Percentiles rank a stretch among this genome's conserved stretches.
These are phyloP conservation scores for Hystrix brachyura DNA, from an alignment of 2,113 vertebrate species.

Conservation along the genomic window DNA sequence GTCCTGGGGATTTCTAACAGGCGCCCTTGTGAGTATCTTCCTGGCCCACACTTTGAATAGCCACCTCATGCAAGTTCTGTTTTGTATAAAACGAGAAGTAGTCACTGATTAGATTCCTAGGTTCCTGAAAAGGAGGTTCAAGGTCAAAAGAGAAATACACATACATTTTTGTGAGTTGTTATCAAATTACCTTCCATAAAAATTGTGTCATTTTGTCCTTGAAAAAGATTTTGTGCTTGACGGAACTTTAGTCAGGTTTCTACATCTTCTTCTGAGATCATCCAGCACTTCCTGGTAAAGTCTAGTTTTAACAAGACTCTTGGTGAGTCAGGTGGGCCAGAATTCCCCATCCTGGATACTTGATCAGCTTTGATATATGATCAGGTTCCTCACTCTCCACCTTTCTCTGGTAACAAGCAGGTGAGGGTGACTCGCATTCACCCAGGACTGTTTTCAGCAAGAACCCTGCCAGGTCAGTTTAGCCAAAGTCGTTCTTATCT, in stretches of 20 bases:
- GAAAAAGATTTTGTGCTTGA: not conserved
- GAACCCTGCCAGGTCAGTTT: not conserved
- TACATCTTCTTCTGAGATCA: not conserved
- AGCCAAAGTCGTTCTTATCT: not conserved
- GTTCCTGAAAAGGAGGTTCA: not conserved
- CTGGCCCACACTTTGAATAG: not conserved
- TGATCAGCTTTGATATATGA: not conserved
- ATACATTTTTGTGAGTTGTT: not conserved
- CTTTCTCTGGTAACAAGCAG: not conserved
- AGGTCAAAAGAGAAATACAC: not conserved
- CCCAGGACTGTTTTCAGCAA: not conserved
- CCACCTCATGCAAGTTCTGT: not conserved
- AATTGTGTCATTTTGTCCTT: not conserved
- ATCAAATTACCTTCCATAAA: not conserved
- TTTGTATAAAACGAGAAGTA: not conserved
- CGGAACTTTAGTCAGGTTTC: not conserved
- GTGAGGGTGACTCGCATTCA: not conserved
- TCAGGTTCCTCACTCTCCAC: not conserved
- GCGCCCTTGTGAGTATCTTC: no score
- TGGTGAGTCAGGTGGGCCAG: not conserved
- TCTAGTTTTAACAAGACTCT: not conserved
- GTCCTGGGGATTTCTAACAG: not conserved
- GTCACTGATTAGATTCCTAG: not conserved
- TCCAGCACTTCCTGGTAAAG: not conserved
- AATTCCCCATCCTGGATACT: not conserved